Percentiles rank a stretch among this genome's conserved stretches.
Conservation (phyloP, 2,888 invertebrate genomes). For the Cantharis nigra region DNA sequence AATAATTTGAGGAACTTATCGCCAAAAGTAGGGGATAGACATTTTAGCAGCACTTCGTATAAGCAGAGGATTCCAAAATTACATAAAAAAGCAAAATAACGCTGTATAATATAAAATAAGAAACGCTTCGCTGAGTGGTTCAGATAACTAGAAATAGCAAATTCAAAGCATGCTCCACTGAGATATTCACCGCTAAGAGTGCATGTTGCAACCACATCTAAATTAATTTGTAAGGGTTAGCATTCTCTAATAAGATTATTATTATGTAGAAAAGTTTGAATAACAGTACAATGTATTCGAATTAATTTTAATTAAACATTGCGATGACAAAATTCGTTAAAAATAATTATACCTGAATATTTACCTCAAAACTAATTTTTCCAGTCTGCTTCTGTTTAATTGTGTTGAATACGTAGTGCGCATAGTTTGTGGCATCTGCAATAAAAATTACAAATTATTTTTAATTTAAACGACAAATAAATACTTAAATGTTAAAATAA, state of each 20-base stretch:
- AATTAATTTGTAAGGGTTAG: not conserved
- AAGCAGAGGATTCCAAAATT: not conserved
- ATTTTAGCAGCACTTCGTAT: not conserved
- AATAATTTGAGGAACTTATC: no score
- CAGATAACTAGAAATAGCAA: no score
- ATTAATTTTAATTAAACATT: not conserved
- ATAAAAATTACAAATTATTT: conserved; percentile 39
- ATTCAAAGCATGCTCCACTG: not conserved
- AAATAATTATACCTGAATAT: conserved; percentile 33
- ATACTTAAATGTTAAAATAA: not conserved
- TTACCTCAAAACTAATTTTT: conserved; percentile 88
- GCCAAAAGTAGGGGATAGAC: no score
- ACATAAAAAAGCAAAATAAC: not conserved
- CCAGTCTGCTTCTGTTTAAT: conserved; percentile 83
- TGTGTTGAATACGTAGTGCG: conserved; percentile 91
- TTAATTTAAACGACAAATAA: not conserved
- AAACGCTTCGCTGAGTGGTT: not conserved
- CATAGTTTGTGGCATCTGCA: conserved; percentile 86
- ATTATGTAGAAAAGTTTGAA: not conserved
- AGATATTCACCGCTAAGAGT: not conserved
- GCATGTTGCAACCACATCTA: not conserved
- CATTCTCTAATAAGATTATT: not conserved
- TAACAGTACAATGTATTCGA: not conserved
- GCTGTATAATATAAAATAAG: not conserved
- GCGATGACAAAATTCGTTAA: not conserved